Evolutionary conservation across 2,888 invertebrate species (phyloP).

Genomic region (Athalia cordata): DNA sequence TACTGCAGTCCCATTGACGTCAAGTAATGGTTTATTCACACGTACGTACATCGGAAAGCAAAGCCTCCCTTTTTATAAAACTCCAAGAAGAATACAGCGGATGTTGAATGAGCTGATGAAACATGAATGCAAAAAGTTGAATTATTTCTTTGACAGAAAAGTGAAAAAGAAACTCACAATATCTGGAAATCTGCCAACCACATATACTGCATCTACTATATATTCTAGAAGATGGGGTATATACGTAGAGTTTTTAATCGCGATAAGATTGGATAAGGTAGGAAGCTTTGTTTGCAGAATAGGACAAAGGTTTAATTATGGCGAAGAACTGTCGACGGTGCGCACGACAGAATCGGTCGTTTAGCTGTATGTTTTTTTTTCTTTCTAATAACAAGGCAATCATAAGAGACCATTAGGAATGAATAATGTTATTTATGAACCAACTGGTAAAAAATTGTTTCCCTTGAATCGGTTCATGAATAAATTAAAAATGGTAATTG

Average conservation of each 20-base stretch:
- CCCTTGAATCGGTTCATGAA: background rate
- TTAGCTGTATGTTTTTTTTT: no score
- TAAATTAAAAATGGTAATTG: background rate
- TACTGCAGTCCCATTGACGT: background rate
- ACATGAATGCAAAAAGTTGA: conserved; percentile 6
- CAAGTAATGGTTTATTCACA: conserved; percentile 5
- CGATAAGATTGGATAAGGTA: no score
- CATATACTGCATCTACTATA: no score
- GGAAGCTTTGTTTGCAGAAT: no score
- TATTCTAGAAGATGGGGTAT: background rate
- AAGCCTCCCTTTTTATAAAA: background rate
- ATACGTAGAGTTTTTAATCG: background rate
- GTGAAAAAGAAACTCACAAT: background rate
- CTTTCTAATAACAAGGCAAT: background rate
- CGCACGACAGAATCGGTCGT: no score
- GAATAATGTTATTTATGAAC: no score
- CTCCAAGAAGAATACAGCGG: background rate
- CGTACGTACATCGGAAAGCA: background rate
- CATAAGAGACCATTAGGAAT: background rate
- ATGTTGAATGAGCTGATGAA: conserved; percentile 26
- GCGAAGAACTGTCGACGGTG: background rate
- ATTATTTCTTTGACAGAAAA: background rate
- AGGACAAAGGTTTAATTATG: background rate
- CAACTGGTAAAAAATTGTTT: background rate
- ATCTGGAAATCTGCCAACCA: background rate